Evolutionary conservation across 2,888 invertebrate genomes (phyloP), one percentile per base, ranked within the genome.

Genomic region (Himalopsyche japonica): DNA sequence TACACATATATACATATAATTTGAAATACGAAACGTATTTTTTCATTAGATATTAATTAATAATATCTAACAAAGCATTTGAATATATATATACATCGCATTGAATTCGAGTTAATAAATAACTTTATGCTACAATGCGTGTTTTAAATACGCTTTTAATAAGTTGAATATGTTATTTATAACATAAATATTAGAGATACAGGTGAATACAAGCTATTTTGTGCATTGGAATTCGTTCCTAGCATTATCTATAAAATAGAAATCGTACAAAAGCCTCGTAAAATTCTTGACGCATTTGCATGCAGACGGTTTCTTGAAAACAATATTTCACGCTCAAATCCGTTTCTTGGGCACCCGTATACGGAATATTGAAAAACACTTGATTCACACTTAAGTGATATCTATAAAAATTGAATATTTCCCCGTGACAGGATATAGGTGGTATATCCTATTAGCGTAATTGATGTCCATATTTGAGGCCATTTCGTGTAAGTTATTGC

Each of bases 391-490:
- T 86, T 78, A 83, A 79, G 82, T 85, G 84, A 86, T 85, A 86
- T 86, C 85, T 83, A 85, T 86, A 86, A 85, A 85, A 86, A 86
- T 85, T 85, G 85, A 86, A 86, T 86, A 85, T 86, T 85, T 86
- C 82, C 81, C 84, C 83, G 86, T 85, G 85, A 78, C 30, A 79
- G 82, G 57, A 85, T 64, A 84, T 85, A 77, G 83, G 82, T 70
- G 79, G 78, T 80, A 76, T 81, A 84, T 86, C 82, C 81, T 86
- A 85, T 86, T 83, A 86, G 83, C 37, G 79, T 83, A 83, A 85
- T 86, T 85, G 84, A 86, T 86, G 86, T 79, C 79, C 80, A 79
- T 76, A 81, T 79, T 82, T 81, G 85, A 82, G 81, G 83, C 86
- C 81, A 70, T 86, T 86, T 48, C 78, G 80, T 37, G n/a, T 86